A percentile compares a stretch with the other conserved stretches of the same genome.
Evolutionary conservation across 1,140 invertebrate species (phyloP).

Genomic region (Papilio polytes): DNA sequence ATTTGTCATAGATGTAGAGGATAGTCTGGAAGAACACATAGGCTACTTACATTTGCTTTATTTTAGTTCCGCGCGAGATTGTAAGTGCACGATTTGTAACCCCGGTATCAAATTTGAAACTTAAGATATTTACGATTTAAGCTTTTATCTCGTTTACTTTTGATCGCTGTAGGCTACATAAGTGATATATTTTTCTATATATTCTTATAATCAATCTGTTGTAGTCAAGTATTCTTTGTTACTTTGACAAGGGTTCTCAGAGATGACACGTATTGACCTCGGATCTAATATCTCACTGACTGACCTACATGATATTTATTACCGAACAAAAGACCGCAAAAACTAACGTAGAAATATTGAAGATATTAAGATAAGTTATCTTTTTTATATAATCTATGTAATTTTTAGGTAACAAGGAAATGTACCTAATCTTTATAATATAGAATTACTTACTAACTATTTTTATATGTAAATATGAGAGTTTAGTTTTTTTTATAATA

Average conservation of each 20-base stretch:
- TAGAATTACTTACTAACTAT: too few species aligned
- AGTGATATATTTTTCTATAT: not conserved
- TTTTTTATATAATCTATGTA: not conserved
- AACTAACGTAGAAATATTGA: not conserved
- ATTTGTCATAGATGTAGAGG: too few species aligned
- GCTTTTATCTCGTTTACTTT: not conserved
- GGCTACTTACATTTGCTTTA: too few species aligned
- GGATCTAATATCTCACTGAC: conserved; percentile 22
- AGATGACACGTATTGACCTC: conserved; percentile 38
- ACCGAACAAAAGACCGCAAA: conserved; percentile 2
- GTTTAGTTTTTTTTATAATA: too few species aligned
- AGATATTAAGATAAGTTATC: not conserved
- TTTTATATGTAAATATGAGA: too few species aligned
- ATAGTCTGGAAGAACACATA: too few species aligned
- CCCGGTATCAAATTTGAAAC: too few species aligned
- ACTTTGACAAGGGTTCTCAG: conserved; percentile 32
- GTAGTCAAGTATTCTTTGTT: conserved; percentile 5
- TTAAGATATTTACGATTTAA: too few species aligned
- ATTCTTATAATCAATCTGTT: conserved; percentile 23
- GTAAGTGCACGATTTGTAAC: too few species aligned
- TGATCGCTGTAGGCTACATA: not conserved
- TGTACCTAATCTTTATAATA: too few species aligned
- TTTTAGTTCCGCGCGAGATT: too few species aligned
- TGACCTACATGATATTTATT: conserved; percentile 11
- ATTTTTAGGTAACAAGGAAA: not conserved